Evolutionary conservation across 2,797 vertebrate species (phyloP), one percentile per base, ranked within the genome.

Genomic region (Syngnathus acus): DNA sequence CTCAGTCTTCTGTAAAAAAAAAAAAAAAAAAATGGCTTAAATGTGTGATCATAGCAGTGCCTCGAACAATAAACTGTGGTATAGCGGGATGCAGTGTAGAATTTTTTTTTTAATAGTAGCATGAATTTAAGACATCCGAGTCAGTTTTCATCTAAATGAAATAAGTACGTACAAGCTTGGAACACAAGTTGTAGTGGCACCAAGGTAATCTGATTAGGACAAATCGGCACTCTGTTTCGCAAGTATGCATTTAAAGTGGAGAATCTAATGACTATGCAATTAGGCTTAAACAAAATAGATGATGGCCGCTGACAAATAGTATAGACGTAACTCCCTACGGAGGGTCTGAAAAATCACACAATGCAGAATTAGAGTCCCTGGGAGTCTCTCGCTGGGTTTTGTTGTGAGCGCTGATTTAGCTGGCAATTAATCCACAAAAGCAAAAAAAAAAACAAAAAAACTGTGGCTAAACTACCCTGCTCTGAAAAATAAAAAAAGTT

Each of bases 401-500:
- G 71, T 80, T 81, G 82, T 80, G 82, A 90, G 84, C 80, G 81
- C 81, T 83, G 81, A 90, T 90, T 91, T 89, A 75, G 83, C 82
- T 80, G 70, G 78, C 88, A 86, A 92, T 90, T 89, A 91, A 89
- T 90, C 82, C 88, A 88, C 87, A 89, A 89, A 17, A 47, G 61
- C 61, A 16, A 5, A 14, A 45, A 45, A 23, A 23, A 62, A 62
- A 42, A 62, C 21, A 64, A 19, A 39, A 58, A 19, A 23, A 86
- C 78, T 89, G 88, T 88, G 86, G 85, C 85, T 89, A 88, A 91
- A 88, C 87, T 88, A 83, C 84, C 79, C 84, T 89, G 85, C 82
- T 80, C 80, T 91, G 88, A 92, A 86, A 92, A 86, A 89, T 91
- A 91, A 88, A 88, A 87, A 88, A 83, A 62, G 11, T 78, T 80